These are phyloP conservation scores for Phymorhynchus buccinoides DNA, from an alignment of 1,140 invertebrate species.

Conservation along the genomic window DNA sequence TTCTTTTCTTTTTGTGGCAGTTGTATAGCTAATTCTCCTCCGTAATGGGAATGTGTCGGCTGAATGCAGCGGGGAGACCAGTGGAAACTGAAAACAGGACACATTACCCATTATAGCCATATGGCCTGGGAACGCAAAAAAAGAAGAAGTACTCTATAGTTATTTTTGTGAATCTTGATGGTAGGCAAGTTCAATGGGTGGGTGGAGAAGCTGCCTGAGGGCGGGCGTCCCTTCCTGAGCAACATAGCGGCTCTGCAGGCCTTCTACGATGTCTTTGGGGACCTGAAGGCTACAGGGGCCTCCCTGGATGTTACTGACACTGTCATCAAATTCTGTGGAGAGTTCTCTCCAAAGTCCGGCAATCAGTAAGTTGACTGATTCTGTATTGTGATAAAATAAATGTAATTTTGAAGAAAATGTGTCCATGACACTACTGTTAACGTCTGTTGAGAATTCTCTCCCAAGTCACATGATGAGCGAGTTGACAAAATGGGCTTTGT, in stretches of 20 bases:
- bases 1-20: no score
- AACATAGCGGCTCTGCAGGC: conserved; percentile 42
- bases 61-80: no score
- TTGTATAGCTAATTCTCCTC: no score
- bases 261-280: conserved; percentile 46
- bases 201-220: conserved; percentile 48
- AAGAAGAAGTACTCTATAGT: no score
- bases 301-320: conserved; percentile 36
- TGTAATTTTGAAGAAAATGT: neutral
- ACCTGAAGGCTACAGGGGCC: conserved; percentile 40
- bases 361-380: neutral
- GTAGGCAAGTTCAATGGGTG: conserved; percentile 53
- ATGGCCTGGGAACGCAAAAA: no score
- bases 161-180: neutral
- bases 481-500: no score
- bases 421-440: neutral
- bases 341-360: conserved; percentile 9
- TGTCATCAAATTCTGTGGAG: conserved; percentile 39
- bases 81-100: no score
- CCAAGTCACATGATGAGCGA: no score
- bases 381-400: neutral
- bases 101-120: no score
- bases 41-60: no score
- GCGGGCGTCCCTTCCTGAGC: conserved; percentile 46
- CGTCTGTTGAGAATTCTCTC: no score